Evolutionary conservation across 2,888 invertebrate genomes (phyloP), one percentile per base, ranked within the genome.

Genomic region (Luperina testacea): DNA sequence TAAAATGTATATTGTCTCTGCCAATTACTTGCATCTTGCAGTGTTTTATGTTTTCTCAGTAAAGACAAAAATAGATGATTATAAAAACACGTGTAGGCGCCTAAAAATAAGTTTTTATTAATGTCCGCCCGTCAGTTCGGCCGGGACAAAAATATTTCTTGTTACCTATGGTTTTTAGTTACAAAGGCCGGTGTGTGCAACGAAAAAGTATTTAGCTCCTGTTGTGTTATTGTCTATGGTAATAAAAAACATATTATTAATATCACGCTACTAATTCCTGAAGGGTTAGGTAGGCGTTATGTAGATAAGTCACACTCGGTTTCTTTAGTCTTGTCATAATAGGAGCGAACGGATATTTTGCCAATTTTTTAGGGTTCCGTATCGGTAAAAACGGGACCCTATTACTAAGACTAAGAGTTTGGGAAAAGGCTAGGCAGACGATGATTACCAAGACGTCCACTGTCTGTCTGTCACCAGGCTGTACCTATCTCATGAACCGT

Each of bases 31-130:
- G 59, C 53, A 77, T 61, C 42, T 65, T 17, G n/a, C 11, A 45
- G 42, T 45, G 38, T 67, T 45, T 82, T 45, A 82, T 67, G 61
- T 53, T 67, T 65, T 59, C 59, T 20, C 8, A 38, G 15, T 0
- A 20, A 27, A 38, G 24, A 78, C 20, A 13, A 83, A 78, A 83
- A 81, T 78, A 81, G 81, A 51, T 13, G 24, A 67, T 48, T 57
- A 68, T 15, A 65, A 48, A 65, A 48, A 75, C 75, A 75, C 20
- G 8, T 48, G 84, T 71, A 8, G 2, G 3, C 64, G 4, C 1
- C 59, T 70, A 53, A 53, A 64, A 71, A 83, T 83, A 81, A 2
- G 3, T 32, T 83, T 75, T 83, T 83, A 81, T 81, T 78, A 78
- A 78, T 63, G 59, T 24, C 24, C 38, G 13, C 9, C 32, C 51